Conservation (phyloP, 2,888 invertebrate species). For the Xanthia icteritia region DNA sequence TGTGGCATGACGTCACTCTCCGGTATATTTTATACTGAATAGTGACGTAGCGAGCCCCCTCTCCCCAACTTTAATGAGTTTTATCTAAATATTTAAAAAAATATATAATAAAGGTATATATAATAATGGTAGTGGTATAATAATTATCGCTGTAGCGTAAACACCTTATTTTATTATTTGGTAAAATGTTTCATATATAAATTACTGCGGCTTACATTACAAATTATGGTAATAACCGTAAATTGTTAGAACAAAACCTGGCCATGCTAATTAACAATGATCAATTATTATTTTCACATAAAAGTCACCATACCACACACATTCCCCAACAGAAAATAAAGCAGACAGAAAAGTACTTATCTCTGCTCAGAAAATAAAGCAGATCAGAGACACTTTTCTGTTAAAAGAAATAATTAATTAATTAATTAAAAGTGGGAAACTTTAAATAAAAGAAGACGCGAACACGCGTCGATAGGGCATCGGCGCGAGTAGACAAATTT, state of each 20-base stretch:
- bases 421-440: background rate
- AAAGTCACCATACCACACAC: background rate
- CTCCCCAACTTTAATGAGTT: too few species aligned
- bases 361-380: background rate
- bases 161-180: background rate
- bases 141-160: background rate
- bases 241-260: constrained; percentile 15
- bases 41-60: too few species aligned
- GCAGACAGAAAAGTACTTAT: too few species aligned
- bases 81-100: too few species aligned
- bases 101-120: too few species aligned
- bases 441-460: background rate
- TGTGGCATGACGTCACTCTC: too few species aligned
- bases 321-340: background rate
- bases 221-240: constrained; percentile 7
- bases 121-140: background rate
- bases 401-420: background rate
- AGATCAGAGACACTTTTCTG: too few species aligned
- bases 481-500: too few species aligned
- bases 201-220: constrained; percentile 15
- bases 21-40: too few species aligned
- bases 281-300: background rate
- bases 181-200: constrained; percentile 14
- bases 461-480: background rate
- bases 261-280: constrained; percentile 4